Evolutionary conservation across 1,140 invertebrate genomes (phyloP).

Genomic region (Acromyrmex echinatior): DNA sequence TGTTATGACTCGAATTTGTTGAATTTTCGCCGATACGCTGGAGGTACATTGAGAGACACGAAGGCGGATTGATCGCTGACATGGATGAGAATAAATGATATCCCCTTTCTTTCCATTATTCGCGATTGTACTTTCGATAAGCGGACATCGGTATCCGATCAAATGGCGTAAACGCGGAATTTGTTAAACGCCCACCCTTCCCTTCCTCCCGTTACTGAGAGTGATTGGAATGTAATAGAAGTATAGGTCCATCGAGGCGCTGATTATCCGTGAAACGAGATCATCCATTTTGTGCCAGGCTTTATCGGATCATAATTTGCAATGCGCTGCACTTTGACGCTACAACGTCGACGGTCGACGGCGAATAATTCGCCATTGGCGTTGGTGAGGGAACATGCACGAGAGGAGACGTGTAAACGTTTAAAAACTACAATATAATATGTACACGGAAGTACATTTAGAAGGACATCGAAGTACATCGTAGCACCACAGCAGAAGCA

Average conservation of each 20-base stretch:
- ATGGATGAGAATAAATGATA: background rate
- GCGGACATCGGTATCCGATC: background rate
- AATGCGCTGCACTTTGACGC: conserved; percentile 66
- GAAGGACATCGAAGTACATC: conserved; percentile 72
- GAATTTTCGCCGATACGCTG: conserved; percentile 53
- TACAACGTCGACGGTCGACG: conserved; percentile 57
- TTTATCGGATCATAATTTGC: conserved; percentile 72
- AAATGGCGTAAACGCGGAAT: conserved; percentile 46
- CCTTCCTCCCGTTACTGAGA: conserved; percentile 62
- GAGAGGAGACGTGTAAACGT: conserved; percentile 49
- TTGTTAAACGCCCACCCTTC: conserved; percentile 22
- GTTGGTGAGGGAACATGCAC: conserved; percentile 67
- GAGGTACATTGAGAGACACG: background rate
- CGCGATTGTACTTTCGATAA: background rate
- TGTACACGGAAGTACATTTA: conserved; percentile 69
- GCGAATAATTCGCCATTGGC: conserved; percentile 46
- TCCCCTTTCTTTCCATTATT: background rate
- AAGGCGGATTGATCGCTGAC: background rate
- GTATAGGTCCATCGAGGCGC: conserved; percentile 67
- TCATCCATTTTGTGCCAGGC: conserved; percentile 66
- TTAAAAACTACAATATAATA: conserved; percentile 66
- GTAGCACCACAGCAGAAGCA: conserved; percentile 73
- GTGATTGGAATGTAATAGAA: conserved; percentile 68
- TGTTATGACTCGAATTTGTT: conserved; percentile 66
- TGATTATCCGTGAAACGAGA: conserved; percentile 74